A percentile compares a stretch with the other conserved stretches of the same genome.
Conservation (phyloP, 2,888 invertebrate species). For the Phyto melanocephala region DNA sequence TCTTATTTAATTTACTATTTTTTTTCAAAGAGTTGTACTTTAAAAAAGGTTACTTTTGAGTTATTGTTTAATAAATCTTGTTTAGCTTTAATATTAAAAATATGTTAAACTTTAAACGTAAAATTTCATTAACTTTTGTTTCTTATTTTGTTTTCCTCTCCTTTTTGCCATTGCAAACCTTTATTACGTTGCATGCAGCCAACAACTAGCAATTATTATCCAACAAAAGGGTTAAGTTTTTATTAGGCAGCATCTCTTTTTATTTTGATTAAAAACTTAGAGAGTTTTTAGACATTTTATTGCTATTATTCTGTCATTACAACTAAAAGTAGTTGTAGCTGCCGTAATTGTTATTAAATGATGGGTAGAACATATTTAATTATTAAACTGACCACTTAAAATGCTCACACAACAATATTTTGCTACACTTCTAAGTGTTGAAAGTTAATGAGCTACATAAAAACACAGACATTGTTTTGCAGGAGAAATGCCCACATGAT, state of each 20-base stretch:
- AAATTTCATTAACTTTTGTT: neutral
- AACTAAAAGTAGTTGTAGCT: neutral
- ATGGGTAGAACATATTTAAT: neutral
- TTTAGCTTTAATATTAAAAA: no score
- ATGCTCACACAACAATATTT: neutral
- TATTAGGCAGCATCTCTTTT: neutral
- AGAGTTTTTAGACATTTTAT: neutral
- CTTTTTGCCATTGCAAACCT: neutral
- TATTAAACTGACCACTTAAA: conserved; percentile 25
- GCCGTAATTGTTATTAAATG: neutral
- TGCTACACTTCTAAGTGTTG: conserved; percentile 3
- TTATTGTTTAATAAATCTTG: no score
- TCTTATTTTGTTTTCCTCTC: no score
- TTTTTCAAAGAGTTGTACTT: no score
- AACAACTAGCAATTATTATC: neutral
- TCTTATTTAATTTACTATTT: no score
- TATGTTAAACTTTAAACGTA: neutral
- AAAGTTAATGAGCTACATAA: conserved; percentile 39
- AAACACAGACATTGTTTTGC: neutral
- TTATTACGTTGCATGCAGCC: neutral
- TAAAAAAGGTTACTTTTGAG: no score
- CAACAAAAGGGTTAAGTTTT: neutral
- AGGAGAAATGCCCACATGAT: neutral
- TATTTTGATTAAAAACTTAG: neutral
- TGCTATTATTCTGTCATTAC: neutral